Percentiles rank a stretch among this genome's conserved stretches.
phyloP scores from a whole-genome alignment of 30 jellyfish, hydroid and myxozoan species.

The Pelagia noctiluca region DNA sequence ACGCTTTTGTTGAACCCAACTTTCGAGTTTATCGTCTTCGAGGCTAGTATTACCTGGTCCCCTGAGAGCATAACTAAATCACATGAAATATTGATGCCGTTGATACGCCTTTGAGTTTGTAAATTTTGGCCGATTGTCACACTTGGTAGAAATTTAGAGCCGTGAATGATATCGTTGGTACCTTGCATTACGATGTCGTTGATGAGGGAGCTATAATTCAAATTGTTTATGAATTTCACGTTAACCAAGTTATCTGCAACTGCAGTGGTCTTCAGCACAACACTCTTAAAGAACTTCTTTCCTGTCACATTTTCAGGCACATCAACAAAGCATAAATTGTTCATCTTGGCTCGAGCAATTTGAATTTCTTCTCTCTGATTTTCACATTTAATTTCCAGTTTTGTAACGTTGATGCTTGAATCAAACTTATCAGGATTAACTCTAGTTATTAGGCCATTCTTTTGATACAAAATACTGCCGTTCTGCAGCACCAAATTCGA shows the following conservation, averaged over 20 bases:
- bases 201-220: background rate
- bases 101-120: slow-evolving; percentile 6
- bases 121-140: background rate
- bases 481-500: background rate
- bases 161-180: slow-evolving; percentile 52
- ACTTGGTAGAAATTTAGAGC: slow-evolving; percentile 36
- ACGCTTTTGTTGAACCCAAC: slow-evolving; percentile 23
- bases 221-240: background rate
- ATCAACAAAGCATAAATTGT: background rate
- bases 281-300: background rate
- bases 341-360: background rate
- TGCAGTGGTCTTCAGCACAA: background rate
- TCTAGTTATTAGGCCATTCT: background rate
- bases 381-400: background rate
- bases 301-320: background rate
- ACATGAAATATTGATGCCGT: slow-evolving; percentile 38
- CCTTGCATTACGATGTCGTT: slow-evolving; percentile 29
- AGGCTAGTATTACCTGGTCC: slow-evolving; percentile 40
- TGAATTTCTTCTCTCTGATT: background rate
- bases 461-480: slow-evolving; percentile 43
- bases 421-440: slow-evolving; percentile 13
- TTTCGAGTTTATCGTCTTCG: slow-evolving; percentile 24
- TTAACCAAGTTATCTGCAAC: background rate
- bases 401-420: background rate
- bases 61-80: slow-evolving; percentile 33